Percentiles rank a stretch among this genome's conserved stretches.
Evolutionary conservation across 2,113 vertebrate species (phyloP).

Genomic region (Rattus rattus): DNA sequence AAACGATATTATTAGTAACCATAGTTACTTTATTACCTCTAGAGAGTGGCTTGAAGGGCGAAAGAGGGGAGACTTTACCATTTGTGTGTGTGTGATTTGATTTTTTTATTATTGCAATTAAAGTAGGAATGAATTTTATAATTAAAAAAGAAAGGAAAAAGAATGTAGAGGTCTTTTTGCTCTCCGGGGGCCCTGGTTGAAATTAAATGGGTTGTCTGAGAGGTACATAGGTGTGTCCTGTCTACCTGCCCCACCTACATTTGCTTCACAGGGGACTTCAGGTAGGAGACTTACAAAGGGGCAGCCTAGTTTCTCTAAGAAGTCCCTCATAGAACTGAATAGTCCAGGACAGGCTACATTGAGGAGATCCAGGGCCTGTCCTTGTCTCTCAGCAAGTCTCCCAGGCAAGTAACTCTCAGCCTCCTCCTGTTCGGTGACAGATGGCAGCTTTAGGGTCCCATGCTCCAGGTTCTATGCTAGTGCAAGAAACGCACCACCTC

Average conservation of each 20-base stretch:
- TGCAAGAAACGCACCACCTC: neutral
- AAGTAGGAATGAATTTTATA: neutral
- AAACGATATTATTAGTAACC: neutral
- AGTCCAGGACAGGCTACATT: neutral
- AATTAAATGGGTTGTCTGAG: neutral
- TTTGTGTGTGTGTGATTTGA: conserved; percentile 2
- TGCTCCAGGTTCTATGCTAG: neutral
- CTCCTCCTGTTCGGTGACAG: neutral
- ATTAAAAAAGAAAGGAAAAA: neutral
- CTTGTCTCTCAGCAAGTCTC: neutral
- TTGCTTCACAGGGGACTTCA: neutral
- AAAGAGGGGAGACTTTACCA: neutral
- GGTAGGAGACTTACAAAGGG: neutral
- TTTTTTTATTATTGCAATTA: conserved; percentile 19
- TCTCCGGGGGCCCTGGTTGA: neutral
- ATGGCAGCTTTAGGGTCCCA: neutral
- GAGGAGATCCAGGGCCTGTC: neutral
- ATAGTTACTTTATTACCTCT: neutral
- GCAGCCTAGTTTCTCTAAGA: conserved; percentile 19
- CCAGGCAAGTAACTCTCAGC: neutral
- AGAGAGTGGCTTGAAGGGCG: neutral
- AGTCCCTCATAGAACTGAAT: neutral
- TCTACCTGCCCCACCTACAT: no score
- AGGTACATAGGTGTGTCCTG: neutral
- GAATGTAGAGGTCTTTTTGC: neutral